Base-by-base conservation (phyloP, 1,140 invertebrate species). In the Limonius californicus region DNA sequence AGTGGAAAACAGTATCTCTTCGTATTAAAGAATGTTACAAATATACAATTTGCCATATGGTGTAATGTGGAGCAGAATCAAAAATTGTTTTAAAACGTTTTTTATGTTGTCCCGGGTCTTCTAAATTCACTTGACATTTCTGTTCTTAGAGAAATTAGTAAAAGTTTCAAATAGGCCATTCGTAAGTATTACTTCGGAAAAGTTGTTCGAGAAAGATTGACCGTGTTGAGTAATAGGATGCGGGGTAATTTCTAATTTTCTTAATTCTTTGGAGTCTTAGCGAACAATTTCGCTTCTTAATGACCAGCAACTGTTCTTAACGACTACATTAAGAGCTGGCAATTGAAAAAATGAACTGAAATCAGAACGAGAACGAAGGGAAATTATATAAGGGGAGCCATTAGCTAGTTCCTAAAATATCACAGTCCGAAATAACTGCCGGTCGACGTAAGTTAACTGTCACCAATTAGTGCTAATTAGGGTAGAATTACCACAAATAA, bases 331-430 rank as follows among this genome's bases (percentile, higher is more conserved):
- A 62, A 61, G 45, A 39, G 61, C 47, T 62, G 63, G 63, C 65
- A 67, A 65, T 65, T 67, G 63, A 56, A 64, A 64, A 64, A 67
- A 67, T 65, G 61, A 62, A 62, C 61, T 62, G 43, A 62, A 58
- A 62, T 62, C 61, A 50, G 61, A 62, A 58, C 20, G 61, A 55
- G 45, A 57, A 62, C 9, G 39, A 32, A 47, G 55, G 55, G 58
- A 57, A 62, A 62, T 62, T 55, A 62, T 62, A 39, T 4, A 56
- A 62, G 54, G 55, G 60, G 35, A 62, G 57, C 32, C 42, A 56
- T 50, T 62, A 43, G 42, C 18, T 62, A 55, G 61, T 62, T 62
- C 61, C 56, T 62, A 62, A 62, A 62, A 62, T 62, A 62, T 62
- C 54, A 16, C 45, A 50, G 45, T 50, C 45, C 19, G 20, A 50